Conservation (phyloP, 1,140 invertebrate species). For the Hyposmocoma kahamanoa region DNA sequence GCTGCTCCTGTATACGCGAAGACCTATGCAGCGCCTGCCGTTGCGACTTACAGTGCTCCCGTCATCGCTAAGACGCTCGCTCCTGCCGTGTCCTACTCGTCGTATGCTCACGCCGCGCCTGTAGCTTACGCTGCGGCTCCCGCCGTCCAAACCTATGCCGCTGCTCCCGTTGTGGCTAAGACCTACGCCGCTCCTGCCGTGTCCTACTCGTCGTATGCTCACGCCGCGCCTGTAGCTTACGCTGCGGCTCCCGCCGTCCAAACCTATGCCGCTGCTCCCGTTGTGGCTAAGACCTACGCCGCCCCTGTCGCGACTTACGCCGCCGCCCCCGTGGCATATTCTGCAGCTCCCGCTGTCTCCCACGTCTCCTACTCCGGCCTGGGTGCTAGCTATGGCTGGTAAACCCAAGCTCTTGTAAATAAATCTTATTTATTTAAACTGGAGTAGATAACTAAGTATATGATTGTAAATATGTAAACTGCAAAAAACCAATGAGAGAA, state of each 20-base stretch:
- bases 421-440: no score
- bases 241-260: slow-evolving; percentile 14
- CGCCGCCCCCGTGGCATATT: slow-evolving; percentile 21
- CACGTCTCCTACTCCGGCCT: slow-evolving; percentile 38
- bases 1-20: slow-evolving; percentile 26
- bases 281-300: neutral
- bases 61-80: slow-evolving; percentile 4
- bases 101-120: slow-evolving; percentile 22
- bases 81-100: slow-evolving; percentile 24
- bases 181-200: slow-evolving; percentile 1
- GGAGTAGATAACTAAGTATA: no score
- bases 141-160: slow-evolving; percentile 9
- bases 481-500: no score
- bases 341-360: slow-evolving; percentile 37
- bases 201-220: slow-evolving; percentile 3
- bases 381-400: slow-evolving; percentile 41
- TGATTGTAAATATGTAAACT: no score
- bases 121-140: slow-evolving; percentile 16
- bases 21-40: slow-evolving; percentile 14
- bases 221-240: slow-evolving; percentile 8
- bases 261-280: slow-evolving; percentile 16
- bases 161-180: slow-evolving; percentile 8
- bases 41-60: slow-evolving; percentile 7
- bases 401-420: no score
- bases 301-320: slow-evolving; percentile 1